phyloP scores from a whole-genome alignment of 2,113 vertebrate species.

The Tauraco erythrolophus region DNA sequence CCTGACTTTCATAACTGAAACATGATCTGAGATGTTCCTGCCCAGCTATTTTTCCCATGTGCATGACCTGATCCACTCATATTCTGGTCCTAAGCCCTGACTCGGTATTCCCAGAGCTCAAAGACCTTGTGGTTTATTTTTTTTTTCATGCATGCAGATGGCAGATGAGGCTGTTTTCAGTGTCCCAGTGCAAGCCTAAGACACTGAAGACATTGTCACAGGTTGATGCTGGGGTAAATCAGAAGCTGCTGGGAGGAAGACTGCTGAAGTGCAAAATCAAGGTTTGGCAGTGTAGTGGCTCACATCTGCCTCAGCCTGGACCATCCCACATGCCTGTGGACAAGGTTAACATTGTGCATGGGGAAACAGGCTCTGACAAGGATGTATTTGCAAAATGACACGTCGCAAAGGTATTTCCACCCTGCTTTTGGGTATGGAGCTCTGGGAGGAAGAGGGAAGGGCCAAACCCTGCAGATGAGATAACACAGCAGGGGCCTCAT shows the following conservation, averaged over 20 bases:
- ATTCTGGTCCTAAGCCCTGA: background rate
- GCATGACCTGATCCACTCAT: background rate
- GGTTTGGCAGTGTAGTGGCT: background rate
- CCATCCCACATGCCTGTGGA: background rate
- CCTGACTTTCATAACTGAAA: background rate
- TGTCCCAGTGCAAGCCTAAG: background rate
- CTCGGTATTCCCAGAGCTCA: background rate
- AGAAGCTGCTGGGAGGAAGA: background rate
- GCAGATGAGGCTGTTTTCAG: background rate
- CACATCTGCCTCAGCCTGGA: background rate
- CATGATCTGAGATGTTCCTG: background rate
- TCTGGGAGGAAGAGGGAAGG: background rate
- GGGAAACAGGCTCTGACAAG: conserved; percentile 34
- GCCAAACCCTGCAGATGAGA: conserved; percentile 37
- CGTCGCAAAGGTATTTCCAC: conserved; percentile 25
- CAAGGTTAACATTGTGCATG: background rate
- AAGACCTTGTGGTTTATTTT: background rate
- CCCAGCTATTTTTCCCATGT: background rate
- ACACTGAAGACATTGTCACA: conserved; percentile 31
- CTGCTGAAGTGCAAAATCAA: background rate
- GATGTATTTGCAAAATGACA: conserved; percentile 54
- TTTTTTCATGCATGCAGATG: background rate
- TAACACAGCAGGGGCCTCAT: background rate
- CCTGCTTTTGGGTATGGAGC: background rate
- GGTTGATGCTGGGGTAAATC: background rate